phyloP scores from a whole-genome alignment of 2,888 invertebrate genomes.

The Callyntrura sp. region DNA sequence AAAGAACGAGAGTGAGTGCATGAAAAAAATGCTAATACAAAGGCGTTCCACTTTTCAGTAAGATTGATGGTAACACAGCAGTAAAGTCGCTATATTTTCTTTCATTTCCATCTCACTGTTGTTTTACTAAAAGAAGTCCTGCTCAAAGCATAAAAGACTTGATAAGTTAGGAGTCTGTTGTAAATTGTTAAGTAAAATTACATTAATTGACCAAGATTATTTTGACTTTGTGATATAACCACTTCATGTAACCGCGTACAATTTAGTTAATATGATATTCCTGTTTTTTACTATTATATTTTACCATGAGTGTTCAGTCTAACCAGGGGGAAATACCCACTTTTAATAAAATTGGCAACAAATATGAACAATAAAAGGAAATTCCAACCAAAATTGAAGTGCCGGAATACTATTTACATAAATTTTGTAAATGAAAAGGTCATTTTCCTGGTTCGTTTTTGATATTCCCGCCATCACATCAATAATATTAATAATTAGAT shows the following conservation, averaged over 20 bases:
- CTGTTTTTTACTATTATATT: too few species aligned
- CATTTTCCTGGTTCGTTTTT: too few species aligned
- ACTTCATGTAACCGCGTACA: too few species aligned
- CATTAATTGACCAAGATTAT: not conserved
- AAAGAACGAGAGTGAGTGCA: not conserved
- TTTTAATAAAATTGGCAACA: not conserved
- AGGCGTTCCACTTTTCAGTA: not conserved
- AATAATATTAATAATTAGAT: too few species aligned
- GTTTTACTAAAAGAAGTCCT: not conserved
- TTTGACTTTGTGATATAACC: slow-evolving; percentile 3
- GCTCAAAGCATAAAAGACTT: too few species aligned
- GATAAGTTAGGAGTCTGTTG: not conserved
- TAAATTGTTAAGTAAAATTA: slow-evolving; percentile 15
- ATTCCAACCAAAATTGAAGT: too few species aligned
- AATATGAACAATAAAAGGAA: not conserved
- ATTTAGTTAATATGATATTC: too few species aligned
- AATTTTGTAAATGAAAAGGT: too few species aligned
- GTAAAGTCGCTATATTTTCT: too few species aligned
- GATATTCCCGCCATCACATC: too few species aligned
- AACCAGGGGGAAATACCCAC: not conserved
- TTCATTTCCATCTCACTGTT: not conserved
- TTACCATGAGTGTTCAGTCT: not conserved
- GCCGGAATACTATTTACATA: too few species aligned
- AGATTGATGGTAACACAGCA: too few species aligned
- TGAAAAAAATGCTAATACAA: slow-evolving; percentile 25